Base-by-base conservation (phyloP, 2,113 vertebrate species). In the Dromas ardeola region DNA sequence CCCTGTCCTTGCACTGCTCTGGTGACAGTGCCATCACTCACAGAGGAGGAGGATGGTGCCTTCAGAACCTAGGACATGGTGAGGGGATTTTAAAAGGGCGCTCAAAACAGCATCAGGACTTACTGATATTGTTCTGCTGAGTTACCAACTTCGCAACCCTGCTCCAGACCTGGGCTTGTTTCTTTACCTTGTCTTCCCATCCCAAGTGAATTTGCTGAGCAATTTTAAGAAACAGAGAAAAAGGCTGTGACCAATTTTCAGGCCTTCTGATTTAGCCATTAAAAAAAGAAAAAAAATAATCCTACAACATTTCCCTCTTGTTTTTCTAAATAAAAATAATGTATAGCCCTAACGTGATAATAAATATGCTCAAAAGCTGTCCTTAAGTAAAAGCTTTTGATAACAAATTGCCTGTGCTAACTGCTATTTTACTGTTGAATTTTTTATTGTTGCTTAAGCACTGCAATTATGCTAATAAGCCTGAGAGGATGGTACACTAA, bases 391-490 rank as follows among this genome's bases (percentile, higher is more conserved):
- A 98, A 98, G 98, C 97, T 98, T 97, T 97, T 96, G 98, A 98
- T 98, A 98, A 98, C 97, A 98, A 98, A 98, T 97, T 98, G 98
- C 96, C 97, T 96, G 94, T 81, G 96, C 94, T 98, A 98, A 98
- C 97, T 96, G 97, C 97, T 98, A 97, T 98, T 98, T 98, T 98
- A 98, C 97, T 97, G 97, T 95, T 97, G 98, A 97, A 97, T 97
- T 98, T 98, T 98, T 98, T 98, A 98, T 98, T 98, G 98, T 98
- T 98, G 98, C 98, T 98, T 98, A 98, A 98, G 98, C 97, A 97
- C 92, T 86, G 97, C 98, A 98, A 98, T 98, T 98, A 98, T 98
- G 98, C 96, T 98, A 98, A 98, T 98, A 97, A 98, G 96, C 89
- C 97, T 89, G 87, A 93, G 93, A 98, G 96, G 98, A 98, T 97